Evolutionary conservation across 2,888 invertebrate species (phyloP).

Genomic region (Zootermopsis nevadensis): DNA sequence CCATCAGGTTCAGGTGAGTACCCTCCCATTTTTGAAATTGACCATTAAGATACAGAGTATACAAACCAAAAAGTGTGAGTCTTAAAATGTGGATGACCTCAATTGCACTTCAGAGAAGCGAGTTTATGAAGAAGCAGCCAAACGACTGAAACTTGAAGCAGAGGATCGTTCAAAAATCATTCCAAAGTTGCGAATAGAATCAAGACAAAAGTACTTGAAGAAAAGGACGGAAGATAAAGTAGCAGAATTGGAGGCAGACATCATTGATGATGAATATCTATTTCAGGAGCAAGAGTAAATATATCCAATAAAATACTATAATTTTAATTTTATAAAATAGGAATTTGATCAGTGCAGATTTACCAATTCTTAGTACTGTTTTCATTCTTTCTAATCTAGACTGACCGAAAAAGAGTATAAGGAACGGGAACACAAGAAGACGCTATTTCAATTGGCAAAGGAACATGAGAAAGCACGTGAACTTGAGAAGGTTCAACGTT

Average conservation of each 20-base stretch:
- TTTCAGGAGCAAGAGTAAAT: conserved; percentile 89
- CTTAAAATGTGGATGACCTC: background rate
- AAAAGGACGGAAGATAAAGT: conserved; percentile 98
- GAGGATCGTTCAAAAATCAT: conserved; percentile 88
- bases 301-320: background rate
- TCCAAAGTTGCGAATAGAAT: conserved; percentile 89
- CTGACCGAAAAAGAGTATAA: conserved; percentile 87
- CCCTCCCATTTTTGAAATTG: background rate
- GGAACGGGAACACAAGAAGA: conserved; percentile 91
- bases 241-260: conserved; percentile 92
- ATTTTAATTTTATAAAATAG: too few species aligned
- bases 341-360: too few species aligned
- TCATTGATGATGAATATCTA: conserved; percentile 94
- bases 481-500: conserved; percentile 91
- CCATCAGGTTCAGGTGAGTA: conserved; percentile 61
- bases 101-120: conserved; percentile 68
- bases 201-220: conserved; percentile 92
- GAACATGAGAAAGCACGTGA: conserved; percentile 96
- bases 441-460: conserved; percentile 88
- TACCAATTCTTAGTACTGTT: too few species aligned
- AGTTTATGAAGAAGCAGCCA: conserved; percentile 89
- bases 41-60: background rate
- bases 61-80: background rate
- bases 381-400: conserved; percentile 63
- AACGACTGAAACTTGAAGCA: conserved; percentile 86